Conservation (phyloP, 2,113 vertebrate species). For the Sinocyclocheilus maitianheensis region DNA sequence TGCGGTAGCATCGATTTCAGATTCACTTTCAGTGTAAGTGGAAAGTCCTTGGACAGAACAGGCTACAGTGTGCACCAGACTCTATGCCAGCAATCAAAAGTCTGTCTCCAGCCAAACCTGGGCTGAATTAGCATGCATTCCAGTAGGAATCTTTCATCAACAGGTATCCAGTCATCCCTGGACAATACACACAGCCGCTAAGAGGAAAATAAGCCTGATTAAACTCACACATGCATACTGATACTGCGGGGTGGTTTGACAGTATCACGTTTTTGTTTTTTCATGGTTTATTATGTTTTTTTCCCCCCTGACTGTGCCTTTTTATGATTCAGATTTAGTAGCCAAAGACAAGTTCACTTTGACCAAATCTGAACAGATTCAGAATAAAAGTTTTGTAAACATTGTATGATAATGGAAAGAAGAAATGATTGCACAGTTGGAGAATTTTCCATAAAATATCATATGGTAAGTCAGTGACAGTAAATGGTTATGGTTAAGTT, state of each 20-base stretch:
- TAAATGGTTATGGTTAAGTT: neutral
- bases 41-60: constrained; percentile 2
- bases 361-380: neutral
- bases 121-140: neutral
- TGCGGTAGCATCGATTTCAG: neutral
- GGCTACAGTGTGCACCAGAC: neutral
- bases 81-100: neutral
- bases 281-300: too few species aligned
- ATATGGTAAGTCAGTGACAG: neutral
- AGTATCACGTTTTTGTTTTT: too few species aligned
- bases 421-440: neutral
- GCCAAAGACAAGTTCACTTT: neutral
- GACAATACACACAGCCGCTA: neutral
- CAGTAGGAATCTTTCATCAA: neutral
- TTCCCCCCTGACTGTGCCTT: too few species aligned
- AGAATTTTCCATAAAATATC: neutral
- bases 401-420: neutral
- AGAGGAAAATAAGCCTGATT: neutral
- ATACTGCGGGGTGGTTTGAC: too few species aligned
- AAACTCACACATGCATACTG: neutral
- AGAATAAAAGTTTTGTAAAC: neutral
- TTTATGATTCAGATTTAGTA: neutral
- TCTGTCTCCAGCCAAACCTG: neutral
- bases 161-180: neutral
- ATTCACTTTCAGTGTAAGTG: neutral